A percentile compares a stretch with the other conserved stretches of the same genome.
Conservation (phyloP, 2,113 vertebrate species). For the Saccopteryx leptura region DNA sequence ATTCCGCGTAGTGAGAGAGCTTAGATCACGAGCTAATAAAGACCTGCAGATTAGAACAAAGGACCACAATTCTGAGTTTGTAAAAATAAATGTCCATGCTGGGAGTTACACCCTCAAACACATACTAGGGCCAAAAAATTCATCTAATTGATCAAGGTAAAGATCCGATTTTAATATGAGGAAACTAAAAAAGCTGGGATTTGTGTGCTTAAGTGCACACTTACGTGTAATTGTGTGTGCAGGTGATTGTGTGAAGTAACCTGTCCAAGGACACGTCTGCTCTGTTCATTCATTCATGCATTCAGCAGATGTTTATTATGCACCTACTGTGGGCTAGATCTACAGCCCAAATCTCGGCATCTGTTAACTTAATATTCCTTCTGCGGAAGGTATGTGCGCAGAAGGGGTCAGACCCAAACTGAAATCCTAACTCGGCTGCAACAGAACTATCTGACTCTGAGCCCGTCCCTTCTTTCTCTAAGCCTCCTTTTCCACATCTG, state of each 20-base stretch:
- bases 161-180: not conserved
- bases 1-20: fast-evolving
- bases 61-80: not conserved
- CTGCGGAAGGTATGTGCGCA: not conserved
- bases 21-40: not conserved
- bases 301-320: not conserved
- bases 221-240: not conserved
- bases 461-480: not conserved
- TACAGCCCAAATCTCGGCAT: not conserved
- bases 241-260: not conserved
- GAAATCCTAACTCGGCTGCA: not conserved
- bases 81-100: not conserved
- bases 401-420: not conserved
- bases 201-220: not conserved
- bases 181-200: not conserved
- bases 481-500: slow-evolving; percentile 12
- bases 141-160: not conserved
- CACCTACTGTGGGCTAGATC: not conserved
- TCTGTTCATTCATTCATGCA: not conserved
- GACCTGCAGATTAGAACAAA: not conserved
- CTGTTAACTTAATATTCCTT: not conserved
- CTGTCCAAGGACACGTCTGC: not conserved
- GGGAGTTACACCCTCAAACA: not conserved
- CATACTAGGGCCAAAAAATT: not conserved
- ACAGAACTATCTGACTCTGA: not conserved